A percentile compares a stretch with the other conserved stretches of the same genome.
These are phyloP conservation scores for Drosophila subpulchrella DNA, from an alignment of 1,140 invertebrate genomes.

Conservation along the genomic window DNA sequence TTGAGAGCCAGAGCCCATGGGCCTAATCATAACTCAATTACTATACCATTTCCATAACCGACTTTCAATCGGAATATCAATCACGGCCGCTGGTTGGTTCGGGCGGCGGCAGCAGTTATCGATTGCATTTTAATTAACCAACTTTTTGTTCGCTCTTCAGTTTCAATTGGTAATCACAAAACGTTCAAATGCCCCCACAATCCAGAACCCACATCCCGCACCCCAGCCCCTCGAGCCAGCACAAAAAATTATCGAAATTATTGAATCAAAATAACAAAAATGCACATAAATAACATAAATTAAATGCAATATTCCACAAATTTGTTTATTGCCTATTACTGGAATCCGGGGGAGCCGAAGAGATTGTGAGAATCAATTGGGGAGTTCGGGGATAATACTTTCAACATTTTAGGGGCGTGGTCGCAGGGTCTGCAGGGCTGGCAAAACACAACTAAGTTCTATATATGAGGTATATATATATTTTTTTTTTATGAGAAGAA, in stretches of 20 bases:
- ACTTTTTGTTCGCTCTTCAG: constrained; percentile 58
- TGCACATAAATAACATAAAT: constrained; percentile 71
- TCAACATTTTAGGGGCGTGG: constrained; percentile 58
- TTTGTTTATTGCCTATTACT: constrained; percentile 71
- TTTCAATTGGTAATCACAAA: constrained; percentile 46
- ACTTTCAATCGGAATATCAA: constrained; percentile 32
- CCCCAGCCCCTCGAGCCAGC: constrained; percentile 10
- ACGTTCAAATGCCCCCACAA: constrained; percentile 13
- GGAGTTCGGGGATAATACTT: constrained; percentile 52
- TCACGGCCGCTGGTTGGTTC: constrained; percentile 35
- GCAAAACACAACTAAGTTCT: constrained; percentile 74
- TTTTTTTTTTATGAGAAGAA: constrained; percentile 10
- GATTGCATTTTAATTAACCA: constrained; percentile 76
- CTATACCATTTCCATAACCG: neutral
- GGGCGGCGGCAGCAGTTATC: constrained; percentile 53
- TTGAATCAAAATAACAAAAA: constrained; percentile 58
- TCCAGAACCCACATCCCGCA: neutral
- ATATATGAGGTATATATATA: constrained; percentile 13
- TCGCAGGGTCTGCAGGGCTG: constrained; percentile 52
- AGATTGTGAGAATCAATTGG: constrained; percentile 35
- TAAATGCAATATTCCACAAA: constrained; percentile 68
- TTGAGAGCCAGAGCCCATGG: neutral
- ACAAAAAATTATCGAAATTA: constrained; percentile 63
- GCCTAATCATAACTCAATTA: constrained; percentile 53
- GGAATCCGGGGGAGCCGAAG: constrained; percentile 17